Conservation (phyloP, 2,888 invertebrate species). For the Drosophila heteroneura region DNA sequence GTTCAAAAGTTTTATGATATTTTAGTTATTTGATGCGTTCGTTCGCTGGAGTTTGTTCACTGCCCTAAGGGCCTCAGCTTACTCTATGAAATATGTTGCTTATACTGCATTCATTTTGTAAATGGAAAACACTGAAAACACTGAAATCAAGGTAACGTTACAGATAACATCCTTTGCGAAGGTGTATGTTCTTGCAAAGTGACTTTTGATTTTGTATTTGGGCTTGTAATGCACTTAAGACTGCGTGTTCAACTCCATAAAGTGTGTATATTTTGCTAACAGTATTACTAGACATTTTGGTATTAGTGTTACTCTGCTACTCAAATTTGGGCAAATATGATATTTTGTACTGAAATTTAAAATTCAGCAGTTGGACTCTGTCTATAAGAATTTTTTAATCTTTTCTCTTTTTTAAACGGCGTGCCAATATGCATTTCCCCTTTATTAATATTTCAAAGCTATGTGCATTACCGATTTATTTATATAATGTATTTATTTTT, state of each 20-base stretch:
- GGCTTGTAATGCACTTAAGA: not conserved
- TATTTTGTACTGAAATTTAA: not conserved
- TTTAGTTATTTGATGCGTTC: constrained; percentile 62
- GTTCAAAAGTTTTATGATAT: constrained; percentile 74
- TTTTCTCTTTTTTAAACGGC: too few species aligned
- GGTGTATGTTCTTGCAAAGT: not conserved
- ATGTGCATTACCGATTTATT: not conserved
- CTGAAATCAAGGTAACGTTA: not conserved
- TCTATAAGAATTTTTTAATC: not conserved
- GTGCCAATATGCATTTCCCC: not conserved
- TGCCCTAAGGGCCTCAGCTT: constrained; percentile 10
- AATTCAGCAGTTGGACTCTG: not conserved
- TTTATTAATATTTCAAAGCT: not conserved
- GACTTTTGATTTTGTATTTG: not conserved
- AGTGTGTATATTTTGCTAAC: not conserved
- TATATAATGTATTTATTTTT: not conserved
- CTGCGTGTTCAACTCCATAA: not conserved
- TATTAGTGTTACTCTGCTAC: not conserved
- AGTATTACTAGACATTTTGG: not conserved
- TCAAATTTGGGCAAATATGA: not conserved
- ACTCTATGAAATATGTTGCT: constrained; percentile 39
- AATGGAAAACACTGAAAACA: constrained; percentile 33
- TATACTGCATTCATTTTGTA: constrained; percentile 46
- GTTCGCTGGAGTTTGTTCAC: constrained; percentile 28
- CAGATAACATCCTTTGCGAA: constrained; percentile 1